phyloP scores from a whole-genome alignment of 2,113 vertebrate species.

The Mormoops blainvillei region DNA sequence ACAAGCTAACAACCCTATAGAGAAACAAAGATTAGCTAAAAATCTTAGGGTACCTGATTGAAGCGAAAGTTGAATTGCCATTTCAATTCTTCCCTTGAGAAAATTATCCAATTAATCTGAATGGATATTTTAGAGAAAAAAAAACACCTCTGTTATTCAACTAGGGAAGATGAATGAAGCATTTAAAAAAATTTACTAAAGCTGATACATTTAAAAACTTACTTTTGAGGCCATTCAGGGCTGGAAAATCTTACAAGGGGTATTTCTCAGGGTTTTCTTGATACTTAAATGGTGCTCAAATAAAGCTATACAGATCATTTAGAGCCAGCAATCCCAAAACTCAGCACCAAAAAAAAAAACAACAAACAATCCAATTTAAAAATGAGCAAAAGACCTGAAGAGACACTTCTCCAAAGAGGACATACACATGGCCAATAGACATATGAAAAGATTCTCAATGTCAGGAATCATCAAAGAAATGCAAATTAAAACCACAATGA shows the following conservation, averaged over 20 bases:
- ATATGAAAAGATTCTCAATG: neutral
- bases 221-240: neutral
- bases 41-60: slow-evolving; percentile 11
- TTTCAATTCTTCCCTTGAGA: slow-evolving; percentile 25
- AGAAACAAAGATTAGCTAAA: neutral
- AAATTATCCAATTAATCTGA: slow-evolving; percentile 31
- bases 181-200: neutral
- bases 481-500: neutral
- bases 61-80: neutral
- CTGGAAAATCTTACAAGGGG: neutral
- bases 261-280: neutral
- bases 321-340: neutral
- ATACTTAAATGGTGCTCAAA: neutral
- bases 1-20: neutral
- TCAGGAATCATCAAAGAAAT: neutral
- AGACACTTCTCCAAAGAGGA: neutral
- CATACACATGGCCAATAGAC: neutral
- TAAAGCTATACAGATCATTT: neutral
- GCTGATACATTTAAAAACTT: neutral
- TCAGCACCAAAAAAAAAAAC: neutral
- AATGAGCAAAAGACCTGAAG: neutral
- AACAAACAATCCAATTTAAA: neutral
- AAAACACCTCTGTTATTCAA: neutral
- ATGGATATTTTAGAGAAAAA: neutral
- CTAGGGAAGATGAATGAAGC: neutral